phyloP scores from a whole-genome alignment of 2,888 invertebrate species.

The Stenolophus ochropezus region DNA sequence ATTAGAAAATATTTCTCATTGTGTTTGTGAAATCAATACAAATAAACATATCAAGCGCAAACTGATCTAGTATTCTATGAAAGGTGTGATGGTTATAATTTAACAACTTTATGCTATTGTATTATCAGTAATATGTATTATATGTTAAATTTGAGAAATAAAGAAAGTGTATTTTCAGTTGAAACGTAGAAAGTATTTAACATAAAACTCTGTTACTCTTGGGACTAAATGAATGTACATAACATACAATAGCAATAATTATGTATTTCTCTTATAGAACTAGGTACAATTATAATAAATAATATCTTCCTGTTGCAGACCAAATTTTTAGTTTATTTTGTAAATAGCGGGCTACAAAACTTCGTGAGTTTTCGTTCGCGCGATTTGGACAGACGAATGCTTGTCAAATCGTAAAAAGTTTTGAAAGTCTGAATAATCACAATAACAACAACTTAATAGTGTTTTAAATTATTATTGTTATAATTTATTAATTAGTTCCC shows the following conservation, averaged over 20 bases:
- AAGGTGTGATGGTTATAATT: conserved; percentile 48
- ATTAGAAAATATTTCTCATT: conserved; percentile 27
- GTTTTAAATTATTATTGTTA: not conserved
- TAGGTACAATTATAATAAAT: conserved; percentile 38
- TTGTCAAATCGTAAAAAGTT: conserved; percentile 17
- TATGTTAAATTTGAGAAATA: conserved; percentile 50
- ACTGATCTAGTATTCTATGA: conserved; percentile 36
- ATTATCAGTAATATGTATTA: conserved; percentile 47
- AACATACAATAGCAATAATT: conserved; percentile 48
- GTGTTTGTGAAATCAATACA: conserved; percentile 45
- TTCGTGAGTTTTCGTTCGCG: conserved; percentile 18
- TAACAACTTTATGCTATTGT: conserved; percentile 42
- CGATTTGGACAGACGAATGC: not conserved
- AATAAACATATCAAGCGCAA: conserved; percentile 53
- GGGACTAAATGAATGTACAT: conserved; percentile 42
- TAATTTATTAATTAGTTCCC: not conserved
- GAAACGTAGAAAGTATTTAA: conserved; percentile 47
- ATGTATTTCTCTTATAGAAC: conserved; percentile 45
- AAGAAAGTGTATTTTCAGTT: conserved; percentile 53
- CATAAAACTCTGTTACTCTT: conserved; percentile 14
- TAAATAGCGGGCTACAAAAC: conserved; percentile 3
- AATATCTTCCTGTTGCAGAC: conserved; percentile 44
- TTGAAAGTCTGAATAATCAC: not conserved
- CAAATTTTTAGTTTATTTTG: conserved; percentile 35
- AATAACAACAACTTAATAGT: not conserved